These are phyloP conservation scores for Tringa solitaria DNA, from an alignment of 2,113 vertebrate species.

Conservation along the genomic window DNA sequence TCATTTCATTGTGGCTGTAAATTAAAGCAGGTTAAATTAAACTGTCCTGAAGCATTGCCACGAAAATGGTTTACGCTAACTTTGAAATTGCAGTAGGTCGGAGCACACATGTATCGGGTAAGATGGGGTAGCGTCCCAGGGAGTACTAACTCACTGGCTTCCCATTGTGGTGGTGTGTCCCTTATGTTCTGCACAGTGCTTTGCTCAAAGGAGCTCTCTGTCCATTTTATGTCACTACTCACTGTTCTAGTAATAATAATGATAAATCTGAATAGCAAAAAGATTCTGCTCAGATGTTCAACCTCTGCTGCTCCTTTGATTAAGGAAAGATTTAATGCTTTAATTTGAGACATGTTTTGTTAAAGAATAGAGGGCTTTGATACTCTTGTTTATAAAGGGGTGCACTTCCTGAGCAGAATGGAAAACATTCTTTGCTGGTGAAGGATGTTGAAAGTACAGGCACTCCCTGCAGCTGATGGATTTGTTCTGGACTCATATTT, in stretches of 20 bases:
- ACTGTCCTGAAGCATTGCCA: background rate
- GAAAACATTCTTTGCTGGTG: conserved; percentile 8
- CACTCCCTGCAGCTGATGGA: conserved; percentile 13
- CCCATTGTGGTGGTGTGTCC: fast-evolving
- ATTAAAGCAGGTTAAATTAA: background rate
- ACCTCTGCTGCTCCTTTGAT: background rate
- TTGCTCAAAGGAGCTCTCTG: background rate
- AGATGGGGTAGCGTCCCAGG: background rate
- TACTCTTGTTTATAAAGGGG: background rate
- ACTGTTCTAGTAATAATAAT: background rate
- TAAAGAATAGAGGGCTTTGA: conserved; percentile 24
- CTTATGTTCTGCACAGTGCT: background rate
- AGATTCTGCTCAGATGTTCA: background rate
- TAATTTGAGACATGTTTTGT: conserved; percentile 34
- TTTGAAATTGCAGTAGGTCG: background rate
- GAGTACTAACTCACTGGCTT: background rate
- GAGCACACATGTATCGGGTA: background rate
- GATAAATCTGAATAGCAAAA: background rate
- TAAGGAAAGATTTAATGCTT: conserved; percentile 44
- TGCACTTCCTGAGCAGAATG: conserved; percentile 4
- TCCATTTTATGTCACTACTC: background rate
- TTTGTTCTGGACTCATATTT: background rate
- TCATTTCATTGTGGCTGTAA: background rate
- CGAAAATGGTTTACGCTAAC: background rate
- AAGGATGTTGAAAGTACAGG: conserved; percentile 21